These are phyloP conservation scores for Eupithecia subfuscata DNA, from an alignment of 2,888 invertebrate genomes.

Conservation along the genomic window DNA sequence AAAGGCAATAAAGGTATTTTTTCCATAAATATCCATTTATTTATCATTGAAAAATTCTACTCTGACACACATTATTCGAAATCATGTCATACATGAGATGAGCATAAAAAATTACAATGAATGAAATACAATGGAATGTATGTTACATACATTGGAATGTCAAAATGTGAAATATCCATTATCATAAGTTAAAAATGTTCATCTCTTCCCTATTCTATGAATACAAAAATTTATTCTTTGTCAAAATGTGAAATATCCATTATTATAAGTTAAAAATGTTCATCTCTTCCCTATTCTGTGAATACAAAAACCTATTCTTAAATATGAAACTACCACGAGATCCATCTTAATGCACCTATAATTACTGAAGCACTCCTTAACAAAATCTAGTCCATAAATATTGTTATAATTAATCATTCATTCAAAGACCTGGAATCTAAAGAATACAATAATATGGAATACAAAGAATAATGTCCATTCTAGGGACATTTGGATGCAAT, in stretches of 20 bases:
- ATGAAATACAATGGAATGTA: constrained; percentile 5
- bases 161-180: constrained; percentile 4
- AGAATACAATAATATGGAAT: no score
- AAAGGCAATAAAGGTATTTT: constrained; percentile 41
- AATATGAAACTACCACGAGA: not conserved
- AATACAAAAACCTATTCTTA: not conserved
- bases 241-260: constrained; percentile 10
- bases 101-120: constrained; percentile 27
- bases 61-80: constrained; percentile 48
- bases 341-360: not conserved
- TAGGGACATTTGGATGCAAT: not conserved
- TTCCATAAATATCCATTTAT: constrained; percentile 48
- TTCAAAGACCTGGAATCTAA: not conserved
- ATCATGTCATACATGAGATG: constrained; percentile 70
- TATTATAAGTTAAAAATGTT: not conserved
- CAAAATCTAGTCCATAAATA: not conserved
- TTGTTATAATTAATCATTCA: not conserved
- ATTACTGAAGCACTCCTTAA: not conserved
- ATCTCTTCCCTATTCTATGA: not conserved
- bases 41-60: constrained; percentile 58
- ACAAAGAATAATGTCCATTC: not conserved
- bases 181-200: not conserved
- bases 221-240: constrained; percentile 7
- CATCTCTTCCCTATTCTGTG: not conserved
- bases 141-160: constrained; percentile 28